Evolutionary conservation across 2,797 vertebrate genomes (phyloP), one percentile per base, ranked within the genome.

Genomic region (Cetoscarus ocellatus): DNA sequence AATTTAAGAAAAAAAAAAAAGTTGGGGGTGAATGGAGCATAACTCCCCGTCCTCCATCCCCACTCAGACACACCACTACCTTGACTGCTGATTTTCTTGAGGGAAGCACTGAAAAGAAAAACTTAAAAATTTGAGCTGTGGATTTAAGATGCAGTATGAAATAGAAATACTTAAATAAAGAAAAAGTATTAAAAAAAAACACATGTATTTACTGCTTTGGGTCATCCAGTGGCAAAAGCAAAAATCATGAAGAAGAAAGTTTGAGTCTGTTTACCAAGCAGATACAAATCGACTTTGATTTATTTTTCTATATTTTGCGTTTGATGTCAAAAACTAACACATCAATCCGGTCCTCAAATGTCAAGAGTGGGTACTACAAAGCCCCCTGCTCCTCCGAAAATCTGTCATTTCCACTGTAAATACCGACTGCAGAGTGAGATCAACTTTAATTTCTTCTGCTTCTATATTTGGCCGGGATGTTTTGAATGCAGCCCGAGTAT

Each of bases 401-500:
- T 48, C 50, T 71, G 57, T 48, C 55, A 69, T 78, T 50, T 8
- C 7, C 17, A 50, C 35, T 40, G 71, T 70, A 67, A 83, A 73
- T 58, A 67, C 48, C 3, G 49, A 53, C 65, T 77, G 58, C 35
- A 19, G 61, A 57, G 65, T 59, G 50, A 80, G 80, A 81, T 73
- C 1, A 65, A 42, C 17, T 71, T 63, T 58, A 56, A 82, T 63
- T 70, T 77, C 53, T 65, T 42, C 61, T 6, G 27, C 62, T 64
- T 36, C 8, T 34, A 48, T 50, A 45, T 77, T 73, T 60, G 55
- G 66, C 47, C 1, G 57, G 57, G 8, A 58, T 56, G 74, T 75
- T 86, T 75, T 42, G 66, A 74, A 86, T 82, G 80, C 73, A 56
- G 52, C 57, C 62, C 61, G 73, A 63, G 61, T 62, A 70, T 60